Conservation (phyloP, 1,140 invertebrate genomes). For the Aphelenchoides avenae region DNA sequence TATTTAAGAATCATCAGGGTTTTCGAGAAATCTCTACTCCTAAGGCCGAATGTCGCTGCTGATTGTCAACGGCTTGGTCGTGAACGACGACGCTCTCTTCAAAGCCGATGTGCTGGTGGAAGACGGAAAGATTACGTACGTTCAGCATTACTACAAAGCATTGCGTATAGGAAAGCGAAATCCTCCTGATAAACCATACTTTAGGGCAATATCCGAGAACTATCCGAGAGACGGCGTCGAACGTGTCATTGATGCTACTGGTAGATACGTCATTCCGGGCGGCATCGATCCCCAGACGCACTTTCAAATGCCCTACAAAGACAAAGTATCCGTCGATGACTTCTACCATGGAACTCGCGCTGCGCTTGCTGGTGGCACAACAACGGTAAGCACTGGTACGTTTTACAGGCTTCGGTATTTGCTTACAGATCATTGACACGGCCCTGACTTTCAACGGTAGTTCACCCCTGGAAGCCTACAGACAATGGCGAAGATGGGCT, state of each 20-base stretch:
- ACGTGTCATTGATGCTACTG: too few species aligned
- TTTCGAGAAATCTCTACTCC: too few species aligned
- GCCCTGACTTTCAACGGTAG: conserved; percentile 66
- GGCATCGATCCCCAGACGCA: conserved; percentile 81
- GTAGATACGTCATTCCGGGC: conserved; percentile 66
- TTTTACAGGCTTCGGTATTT: neutral
- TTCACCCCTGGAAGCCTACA: conserved; percentile 82
- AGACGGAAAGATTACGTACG: conserved; percentile 89
- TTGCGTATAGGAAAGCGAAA: too few species aligned
- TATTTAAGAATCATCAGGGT: too few species aligned
- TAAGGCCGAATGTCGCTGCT: conserved; percentile 27
- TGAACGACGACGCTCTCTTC: conserved; percentile 86
- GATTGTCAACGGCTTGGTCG: conserved; percentile 81
- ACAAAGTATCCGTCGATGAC: conserved; percentile 73
- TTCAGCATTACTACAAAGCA: too few species aligned
- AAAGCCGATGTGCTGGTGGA: conserved; percentile 90
- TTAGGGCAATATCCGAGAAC: too few species aligned
- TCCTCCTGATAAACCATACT: too few species aligned
- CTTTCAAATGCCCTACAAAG: conserved; percentile 79
- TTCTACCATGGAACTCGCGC: conserved; percentile 84
- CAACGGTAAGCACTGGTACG: conserved; percentile 76
- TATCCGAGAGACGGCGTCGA: too few species aligned
- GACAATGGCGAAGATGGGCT: conserved; percentile 80
- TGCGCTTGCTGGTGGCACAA: conserved; percentile 82
- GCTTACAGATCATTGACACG: conserved; percentile 57